Conservation (phyloP, 2,113 vertebrate species). For the Chamaea fasciata region DNA sequence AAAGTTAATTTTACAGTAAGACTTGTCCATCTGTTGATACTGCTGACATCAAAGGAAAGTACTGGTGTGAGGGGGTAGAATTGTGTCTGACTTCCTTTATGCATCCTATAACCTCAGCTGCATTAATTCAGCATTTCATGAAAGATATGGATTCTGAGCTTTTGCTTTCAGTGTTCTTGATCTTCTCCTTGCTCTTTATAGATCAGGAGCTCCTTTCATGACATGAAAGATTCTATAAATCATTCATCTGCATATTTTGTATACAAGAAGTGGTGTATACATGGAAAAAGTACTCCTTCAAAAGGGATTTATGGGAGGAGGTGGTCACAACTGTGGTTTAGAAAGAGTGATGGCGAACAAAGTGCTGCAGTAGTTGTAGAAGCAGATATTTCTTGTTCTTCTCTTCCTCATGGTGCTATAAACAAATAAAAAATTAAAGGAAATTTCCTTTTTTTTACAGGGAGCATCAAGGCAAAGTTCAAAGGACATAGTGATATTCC, state of each 20-base stretch:
- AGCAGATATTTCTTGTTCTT: constrained; percentile 21
- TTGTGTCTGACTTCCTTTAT: neutral
- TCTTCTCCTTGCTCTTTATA: neutral
- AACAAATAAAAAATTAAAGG: neutral
- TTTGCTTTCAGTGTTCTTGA: neutral
- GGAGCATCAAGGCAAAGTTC: neutral
- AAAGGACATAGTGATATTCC: neutral
- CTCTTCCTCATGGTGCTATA: neutral
- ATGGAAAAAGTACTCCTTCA: neutral
- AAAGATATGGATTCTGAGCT: neutral
- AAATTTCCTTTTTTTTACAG: neutral
- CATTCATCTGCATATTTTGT: neutral
- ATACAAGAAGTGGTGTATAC: neutral
- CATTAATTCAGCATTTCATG: neutral
- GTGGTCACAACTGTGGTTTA: neutral
- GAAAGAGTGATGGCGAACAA: neutral
- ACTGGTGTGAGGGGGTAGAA: neutral
- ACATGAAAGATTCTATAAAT: neutral
- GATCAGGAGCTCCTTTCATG: neutral
- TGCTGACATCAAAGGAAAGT: neutral
- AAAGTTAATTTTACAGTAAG: neutral
- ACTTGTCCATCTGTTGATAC: neutral
- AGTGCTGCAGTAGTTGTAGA: neutral
- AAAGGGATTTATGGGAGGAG: neutral
- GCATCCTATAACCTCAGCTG: neutral